These are phyloP conservation scores for Styela clava DNA, from an alignment of 23 tunicate genomes.

Conservation along the genomic window DNA sequence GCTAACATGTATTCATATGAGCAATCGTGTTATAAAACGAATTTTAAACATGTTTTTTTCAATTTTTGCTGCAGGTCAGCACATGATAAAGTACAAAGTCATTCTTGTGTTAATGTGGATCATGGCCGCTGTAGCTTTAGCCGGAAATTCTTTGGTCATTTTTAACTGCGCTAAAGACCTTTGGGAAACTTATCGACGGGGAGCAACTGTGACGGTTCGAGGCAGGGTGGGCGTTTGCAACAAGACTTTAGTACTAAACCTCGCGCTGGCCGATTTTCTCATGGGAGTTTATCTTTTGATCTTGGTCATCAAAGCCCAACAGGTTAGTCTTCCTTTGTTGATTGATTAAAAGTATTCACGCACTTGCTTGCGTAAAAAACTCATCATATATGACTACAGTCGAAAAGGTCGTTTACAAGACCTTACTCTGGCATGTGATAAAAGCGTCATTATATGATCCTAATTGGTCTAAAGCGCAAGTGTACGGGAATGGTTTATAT, in stretches of 20 bases:
- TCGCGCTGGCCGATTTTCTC: slow-evolving; percentile 55
- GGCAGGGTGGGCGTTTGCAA: slow-evolving; percentile 52
- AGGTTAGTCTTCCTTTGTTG: slow-evolving; percentile 2
- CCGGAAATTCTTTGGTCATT: slow-evolving; percentile 52
- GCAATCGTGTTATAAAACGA: too few relatives aligned
- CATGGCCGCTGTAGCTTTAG: slow-evolving; percentile 34
- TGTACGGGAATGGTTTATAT: too few relatives aligned
- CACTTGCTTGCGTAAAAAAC: too few relatives aligned
- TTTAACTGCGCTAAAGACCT: slow-evolving; percentile 32
- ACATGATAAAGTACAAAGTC: slow-evolving; percentile 25
- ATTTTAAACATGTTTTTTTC: too few relatives aligned
- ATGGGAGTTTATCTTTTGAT: slow-evolving; percentile 66
- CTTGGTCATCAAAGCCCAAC: slow-evolving; percentile 24
- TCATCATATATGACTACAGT: too few relatives aligned
- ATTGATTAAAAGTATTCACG: too few relatives aligned
- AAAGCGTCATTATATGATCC: too few relatives aligned
- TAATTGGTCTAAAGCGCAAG: too few relatives aligned
- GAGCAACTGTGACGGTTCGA: slow-evolving; percentile 15
- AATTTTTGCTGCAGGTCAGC: slow-evolving; percentile 29
- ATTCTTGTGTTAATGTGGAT: slow-evolving; percentile 41
- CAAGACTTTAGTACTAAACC: slow-evolving; percentile 58
- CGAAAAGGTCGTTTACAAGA: too few relatives aligned
- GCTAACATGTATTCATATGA: too few relatives aligned
- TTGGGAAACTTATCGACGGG: slow-evolving; percentile 13
- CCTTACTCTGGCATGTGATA: too few relatives aligned